A percentile compares a stretch with the other conserved stretches of the same genome.
Conservation (phyloP, 2,797 vertebrate species). For the Urophycis tenuis region DNA sequence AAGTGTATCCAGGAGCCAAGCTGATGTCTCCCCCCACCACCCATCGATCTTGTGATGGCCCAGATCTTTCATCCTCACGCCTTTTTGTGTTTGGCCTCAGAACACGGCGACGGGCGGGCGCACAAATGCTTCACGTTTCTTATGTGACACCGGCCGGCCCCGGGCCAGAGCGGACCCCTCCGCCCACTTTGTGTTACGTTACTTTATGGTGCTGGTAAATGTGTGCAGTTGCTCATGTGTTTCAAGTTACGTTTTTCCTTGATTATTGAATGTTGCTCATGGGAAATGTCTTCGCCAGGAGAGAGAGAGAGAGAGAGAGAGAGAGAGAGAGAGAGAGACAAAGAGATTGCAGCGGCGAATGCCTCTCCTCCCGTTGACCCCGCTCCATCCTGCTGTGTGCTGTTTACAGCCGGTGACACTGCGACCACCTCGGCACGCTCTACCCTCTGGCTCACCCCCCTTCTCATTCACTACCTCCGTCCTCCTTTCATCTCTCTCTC, state of each 20-base stretch:
- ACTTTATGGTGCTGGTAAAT: too few species aligned
- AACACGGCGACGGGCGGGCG: too few species aligned
- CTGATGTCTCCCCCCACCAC: slow-evolving; percentile 35
- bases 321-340: not conserved
- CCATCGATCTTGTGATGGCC: slow-evolving; percentile 39
- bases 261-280: too few species aligned
- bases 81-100: too few species aligned
- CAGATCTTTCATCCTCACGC: not conserved
- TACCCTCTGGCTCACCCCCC: slow-evolving; percentile 5
- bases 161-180: too few species aligned
- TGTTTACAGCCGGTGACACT: slow-evolving; percentile 2
- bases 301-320: too few species aligned
- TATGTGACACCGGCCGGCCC: too few species aligned
- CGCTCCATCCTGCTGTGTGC: slow-evolving; percentile 8
- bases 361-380: not conserved
- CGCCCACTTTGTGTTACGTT: too few species aligned
- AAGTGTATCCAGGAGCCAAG: slow-evolving; percentile 50
- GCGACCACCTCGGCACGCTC: not conserved
- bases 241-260: too few species aligned
- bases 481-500: slow-evolving; percentile 12
- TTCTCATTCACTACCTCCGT: slow-evolving; percentile 1
- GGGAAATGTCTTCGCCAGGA: too few species aligned
- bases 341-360: not conserved
- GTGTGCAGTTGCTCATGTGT: too few species aligned
- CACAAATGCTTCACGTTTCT: too few species aligned